A percentile compares a stretch with the other conserved stretches of the same genome.
phyloP scores from a whole-genome alignment of 2,797 vertebrate species.

The Morelia viridis region DNA sequence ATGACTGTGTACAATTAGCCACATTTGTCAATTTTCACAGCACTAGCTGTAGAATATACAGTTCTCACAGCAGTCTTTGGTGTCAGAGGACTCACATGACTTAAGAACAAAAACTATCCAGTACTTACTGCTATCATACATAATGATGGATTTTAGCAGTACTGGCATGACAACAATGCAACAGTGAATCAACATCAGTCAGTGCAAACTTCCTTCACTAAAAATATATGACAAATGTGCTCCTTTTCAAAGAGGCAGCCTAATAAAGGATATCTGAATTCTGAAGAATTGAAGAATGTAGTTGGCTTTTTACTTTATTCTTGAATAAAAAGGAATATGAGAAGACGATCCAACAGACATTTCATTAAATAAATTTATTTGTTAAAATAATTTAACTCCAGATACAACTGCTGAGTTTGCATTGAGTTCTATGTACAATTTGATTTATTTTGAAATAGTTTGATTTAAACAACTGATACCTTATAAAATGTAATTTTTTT shows the following conservation, averaged over 20 bases:
- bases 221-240: not conserved
- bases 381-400: slow-evolving; percentile 88
- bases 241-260: not conserved
- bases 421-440: slow-evolving; percentile 80
- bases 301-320: not conserved
- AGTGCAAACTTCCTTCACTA: slow-evolving; percentile 15
- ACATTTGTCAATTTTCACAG: slow-evolving; percentile 51
- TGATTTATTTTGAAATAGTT: slow-evolving; percentile 77
- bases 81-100: slow-evolving; percentile 31
- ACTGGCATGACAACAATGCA: slow-evolving; percentile 48
- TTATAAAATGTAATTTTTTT: slow-evolving; percentile 75
- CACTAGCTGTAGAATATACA: slow-evolving; percentile 37
- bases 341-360: slow-evolving; percentile 45
- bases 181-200: slow-evolving; percentile 64
- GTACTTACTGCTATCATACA: slow-evolving; percentile 31
- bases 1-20: slow-evolving; percentile 49
- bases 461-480: slow-evolving; percentile 78
- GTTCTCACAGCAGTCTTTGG: slow-evolving; percentile 49
- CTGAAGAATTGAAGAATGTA: not conserved
- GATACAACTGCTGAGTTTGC: slow-evolving; percentile 83
- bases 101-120: slow-evolving; percentile 47
- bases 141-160: slow-evolving; percentile 46
- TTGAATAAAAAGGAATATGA: slow-evolving; percentile 16
- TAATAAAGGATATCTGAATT: not conserved
- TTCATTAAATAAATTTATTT: slow-evolving; percentile 88